Conservation (phyloP, 2,113 vertebrate species). For the Microcebus lehilahytsara region DNA sequence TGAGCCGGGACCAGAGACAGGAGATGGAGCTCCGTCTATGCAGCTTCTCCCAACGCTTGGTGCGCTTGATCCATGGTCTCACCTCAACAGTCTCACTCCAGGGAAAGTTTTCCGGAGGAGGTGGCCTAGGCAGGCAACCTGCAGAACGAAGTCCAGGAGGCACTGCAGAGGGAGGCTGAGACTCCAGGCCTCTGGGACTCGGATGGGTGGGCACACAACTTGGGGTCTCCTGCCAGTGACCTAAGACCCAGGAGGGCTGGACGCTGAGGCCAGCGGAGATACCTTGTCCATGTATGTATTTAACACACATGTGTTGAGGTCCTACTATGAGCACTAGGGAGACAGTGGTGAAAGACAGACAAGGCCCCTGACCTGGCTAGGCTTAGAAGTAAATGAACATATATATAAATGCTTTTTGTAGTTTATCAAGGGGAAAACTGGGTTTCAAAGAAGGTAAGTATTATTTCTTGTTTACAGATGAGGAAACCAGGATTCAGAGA, state of each 20-base stretch:
- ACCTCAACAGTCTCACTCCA: background rate
- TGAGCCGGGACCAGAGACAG: background rate
- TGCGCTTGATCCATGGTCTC: background rate
- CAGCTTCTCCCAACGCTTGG: accelerated
- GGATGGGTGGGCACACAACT: background rate
- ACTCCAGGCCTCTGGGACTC: background rate
- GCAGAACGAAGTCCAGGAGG: too few species aligned
- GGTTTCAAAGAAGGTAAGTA: background rate
- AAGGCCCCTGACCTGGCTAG: accelerated
- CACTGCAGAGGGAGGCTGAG: background rate
- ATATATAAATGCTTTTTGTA: background rate
- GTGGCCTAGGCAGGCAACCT: background rate
- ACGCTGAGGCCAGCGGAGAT: background rate
- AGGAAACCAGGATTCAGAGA: background rate
- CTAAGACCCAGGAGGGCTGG: background rate
- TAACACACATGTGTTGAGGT: background rate
- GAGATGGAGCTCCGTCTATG: background rate
- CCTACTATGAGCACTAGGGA: background rate
- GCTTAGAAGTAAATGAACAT: background rate
- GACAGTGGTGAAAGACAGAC: too few species aligned
- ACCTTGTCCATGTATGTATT: background rate
- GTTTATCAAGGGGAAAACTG: background rate
- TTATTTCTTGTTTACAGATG: background rate
- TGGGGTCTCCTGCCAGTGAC: background rate
- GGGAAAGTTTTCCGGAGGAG: background rate